These are phyloP conservation scores for Leptopilina myrica DNA, from an alignment of 2,888 invertebrate species.

Conservation along the genomic window DNA sequence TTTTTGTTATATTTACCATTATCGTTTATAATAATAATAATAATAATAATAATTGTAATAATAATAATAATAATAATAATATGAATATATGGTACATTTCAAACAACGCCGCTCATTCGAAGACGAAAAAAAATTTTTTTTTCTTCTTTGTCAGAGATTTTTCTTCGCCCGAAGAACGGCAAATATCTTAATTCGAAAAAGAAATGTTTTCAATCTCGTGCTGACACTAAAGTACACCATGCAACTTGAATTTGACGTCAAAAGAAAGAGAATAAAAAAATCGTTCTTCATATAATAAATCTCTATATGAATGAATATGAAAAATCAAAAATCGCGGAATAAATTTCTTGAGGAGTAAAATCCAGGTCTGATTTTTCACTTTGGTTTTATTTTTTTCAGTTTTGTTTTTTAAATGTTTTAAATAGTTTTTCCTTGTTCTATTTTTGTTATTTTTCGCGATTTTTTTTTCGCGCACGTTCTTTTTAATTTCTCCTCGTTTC, in stretches of 20 bases:
- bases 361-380: constrained; percentile 43
- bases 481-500: constrained; percentile 44
- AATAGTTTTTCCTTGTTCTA: constrained; percentile 37
- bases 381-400: constrained; percentile 14
- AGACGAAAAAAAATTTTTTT: constrained; percentile 42
- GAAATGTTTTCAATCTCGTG: constrained; percentile 69
- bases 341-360: constrained; percentile 45
- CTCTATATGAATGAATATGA: constrained; percentile 62
- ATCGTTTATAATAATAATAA: constrained; percentile 67
- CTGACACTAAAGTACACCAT: constrained; percentile 74
- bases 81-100: constrained; percentile 77
- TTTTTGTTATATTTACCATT: constrained; percentile 70
- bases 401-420: too few species aligned
- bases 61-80: constrained; percentile 72
- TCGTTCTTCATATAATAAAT: background rate
- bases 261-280: constrained; percentile 64
- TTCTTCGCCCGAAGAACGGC: constrained; percentile 68
- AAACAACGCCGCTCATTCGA: constrained; percentile 67
- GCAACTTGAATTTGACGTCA: constrained; percentile 70
- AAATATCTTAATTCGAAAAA: constrained; percentile 68
- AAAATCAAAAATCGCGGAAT: constrained; percentile 64
- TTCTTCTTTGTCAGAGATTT: constrained; percentile 30
- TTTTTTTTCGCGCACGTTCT: constrained; percentile 52
- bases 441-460: constrained; percentile 43
- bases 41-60: constrained; percentile 67